These are phyloP conservation scores for Drosophila greeni DNA, from an alignment of 2,888 invertebrate genomes.

Conservation along the genomic window DNA sequence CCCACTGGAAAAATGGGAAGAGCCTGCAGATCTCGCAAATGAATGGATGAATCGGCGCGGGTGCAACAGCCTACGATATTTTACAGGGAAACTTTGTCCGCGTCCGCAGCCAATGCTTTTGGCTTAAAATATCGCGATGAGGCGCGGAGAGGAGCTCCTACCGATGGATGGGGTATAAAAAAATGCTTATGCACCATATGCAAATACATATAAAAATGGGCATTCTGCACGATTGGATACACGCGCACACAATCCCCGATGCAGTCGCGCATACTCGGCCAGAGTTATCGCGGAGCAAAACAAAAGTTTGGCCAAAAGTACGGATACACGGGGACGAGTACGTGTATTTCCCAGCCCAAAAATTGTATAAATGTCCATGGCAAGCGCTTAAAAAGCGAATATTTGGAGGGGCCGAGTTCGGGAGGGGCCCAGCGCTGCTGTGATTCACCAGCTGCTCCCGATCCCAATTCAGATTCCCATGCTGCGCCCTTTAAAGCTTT, in stretches of 20 bases:
- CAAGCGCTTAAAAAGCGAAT: constrained; percentile 16
- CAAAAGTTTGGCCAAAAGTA: constrained; percentile 59
- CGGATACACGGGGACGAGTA: background rate
- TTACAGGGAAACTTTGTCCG: constrained; percentile 52
- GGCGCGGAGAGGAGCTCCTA: constrained; percentile 5
- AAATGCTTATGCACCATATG: constrained; percentile 69
- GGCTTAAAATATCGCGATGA: constrained; percentile 49
- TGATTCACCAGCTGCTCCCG: constrained; percentile 47
- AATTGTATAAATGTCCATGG: constrained; percentile 60
- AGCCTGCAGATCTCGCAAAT: constrained; percentile 31
- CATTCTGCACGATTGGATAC: constrained; percentile 66
- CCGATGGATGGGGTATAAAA: constrained; percentile 48
- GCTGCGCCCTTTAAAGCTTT: constrained; percentile 21
- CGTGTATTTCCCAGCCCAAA: constrained; percentile 29
- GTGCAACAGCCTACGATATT: constrained; percentile 29
- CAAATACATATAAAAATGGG: constrained; percentile 63
- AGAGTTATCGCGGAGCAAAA: constrained; percentile 53
- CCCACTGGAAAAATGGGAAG: constrained; percentile 33
- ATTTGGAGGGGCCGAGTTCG: background rate
- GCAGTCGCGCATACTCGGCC: constrained; percentile 23
- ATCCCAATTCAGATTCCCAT: background rate
- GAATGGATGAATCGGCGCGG: constrained; percentile 38
- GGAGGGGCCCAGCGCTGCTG: too few species aligned
- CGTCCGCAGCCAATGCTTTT: constrained; percentile 21
- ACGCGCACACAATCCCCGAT: constrained; percentile 24